Evolutionary conservation across 53 echinoderm and acorn worm genomes (phyloP).

Genomic region (Echinometra lucunter): DNA sequence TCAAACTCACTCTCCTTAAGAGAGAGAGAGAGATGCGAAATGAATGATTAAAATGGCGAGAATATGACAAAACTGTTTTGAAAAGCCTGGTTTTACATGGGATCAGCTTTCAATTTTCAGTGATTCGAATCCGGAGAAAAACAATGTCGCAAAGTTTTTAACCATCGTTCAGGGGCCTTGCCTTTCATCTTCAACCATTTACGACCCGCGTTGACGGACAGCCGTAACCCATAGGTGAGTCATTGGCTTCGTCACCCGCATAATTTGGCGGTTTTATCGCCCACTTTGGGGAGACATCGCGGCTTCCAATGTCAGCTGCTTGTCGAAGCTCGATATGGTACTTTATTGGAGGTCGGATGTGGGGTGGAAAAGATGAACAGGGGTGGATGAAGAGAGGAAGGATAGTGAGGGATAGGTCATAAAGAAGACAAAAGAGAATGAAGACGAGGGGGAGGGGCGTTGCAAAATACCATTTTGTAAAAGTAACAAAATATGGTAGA

Average conservation of each 20-base stretch:
- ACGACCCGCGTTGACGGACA: constrained; percentile 46
- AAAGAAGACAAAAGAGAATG: no score
- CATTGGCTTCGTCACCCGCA: background rate
- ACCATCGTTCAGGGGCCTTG: background rate
- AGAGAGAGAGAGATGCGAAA: background rate
- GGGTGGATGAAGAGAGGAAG: no score
- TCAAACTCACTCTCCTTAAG: background rate
- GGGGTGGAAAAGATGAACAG: background rate
- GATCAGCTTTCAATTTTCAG: constrained; percentile 48
- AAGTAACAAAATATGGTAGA: no score
- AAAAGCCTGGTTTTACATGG: constrained; percentile 31
- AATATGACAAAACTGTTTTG: constrained; percentile 50
- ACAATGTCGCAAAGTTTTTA: constrained; percentile 24
- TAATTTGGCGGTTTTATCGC: constrained; percentile 49
- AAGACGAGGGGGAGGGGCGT: no score
- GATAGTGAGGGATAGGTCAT: background rate
- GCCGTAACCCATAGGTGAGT: constrained; percentile 33
- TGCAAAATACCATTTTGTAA: no score
- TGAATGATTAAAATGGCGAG: constrained; percentile 7
- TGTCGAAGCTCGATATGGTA: background rate
- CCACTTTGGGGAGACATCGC: background rate
- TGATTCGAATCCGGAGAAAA: constrained; percentile 37
- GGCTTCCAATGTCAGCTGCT: background rate
- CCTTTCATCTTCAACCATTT: constrained; percentile 58
- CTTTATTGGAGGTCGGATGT: background rate